A percentile compares a stretch with the other conserved stretches of the same genome.
Evolutionary conservation across 2,888 invertebrate genomes (phyloP).

Genomic region (Temnothorax unifasciatus): DNA sequence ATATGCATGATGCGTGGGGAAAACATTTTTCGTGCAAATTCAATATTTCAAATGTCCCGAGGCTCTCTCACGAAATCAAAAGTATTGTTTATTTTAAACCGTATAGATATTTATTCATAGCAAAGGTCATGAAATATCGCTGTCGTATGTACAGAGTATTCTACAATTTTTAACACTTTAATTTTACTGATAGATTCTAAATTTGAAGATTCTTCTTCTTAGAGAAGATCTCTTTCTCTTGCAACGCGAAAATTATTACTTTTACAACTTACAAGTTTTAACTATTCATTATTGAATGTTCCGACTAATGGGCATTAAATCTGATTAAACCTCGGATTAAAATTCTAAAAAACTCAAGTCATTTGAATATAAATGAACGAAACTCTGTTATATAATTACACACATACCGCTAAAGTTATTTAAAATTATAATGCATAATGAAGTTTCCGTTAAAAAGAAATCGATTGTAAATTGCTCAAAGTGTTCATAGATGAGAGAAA

Average conservation of each 20-base stretch:
- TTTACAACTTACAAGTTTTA: constrained; percentile 1
- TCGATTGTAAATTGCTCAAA: constrained; percentile 22
- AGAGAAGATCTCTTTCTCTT: neutral
- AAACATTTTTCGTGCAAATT: constrained; percentile 12
- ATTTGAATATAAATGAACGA: constrained; percentile 19
- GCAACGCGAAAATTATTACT: neutral
- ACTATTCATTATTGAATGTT: constrained; percentile 1
- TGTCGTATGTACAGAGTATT: neutral
- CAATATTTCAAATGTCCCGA: neutral
- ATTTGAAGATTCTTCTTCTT: neutral
- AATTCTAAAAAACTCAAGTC: neutral
- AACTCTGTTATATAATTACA: neutral
- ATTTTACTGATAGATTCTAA: neutral
- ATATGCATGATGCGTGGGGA: neutral
- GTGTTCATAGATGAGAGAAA: neutral
- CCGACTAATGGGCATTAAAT: constrained; percentile 1
- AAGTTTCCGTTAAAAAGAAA: constrained; percentile 5
- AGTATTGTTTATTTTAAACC: neutral
- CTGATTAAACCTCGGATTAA: constrained; percentile 17
- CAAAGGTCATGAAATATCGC: neutral
- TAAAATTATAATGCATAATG: constrained; percentile 17
- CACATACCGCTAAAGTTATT: neutral
- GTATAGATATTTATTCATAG: neutral
- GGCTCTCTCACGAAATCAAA: neutral
- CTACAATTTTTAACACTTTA: neutral